Evolutionary conservation across 2,797 vertebrate species (phyloP), one percentile per base, ranked within the genome.

Genomic region (Megaceryle alcyon): DNA sequence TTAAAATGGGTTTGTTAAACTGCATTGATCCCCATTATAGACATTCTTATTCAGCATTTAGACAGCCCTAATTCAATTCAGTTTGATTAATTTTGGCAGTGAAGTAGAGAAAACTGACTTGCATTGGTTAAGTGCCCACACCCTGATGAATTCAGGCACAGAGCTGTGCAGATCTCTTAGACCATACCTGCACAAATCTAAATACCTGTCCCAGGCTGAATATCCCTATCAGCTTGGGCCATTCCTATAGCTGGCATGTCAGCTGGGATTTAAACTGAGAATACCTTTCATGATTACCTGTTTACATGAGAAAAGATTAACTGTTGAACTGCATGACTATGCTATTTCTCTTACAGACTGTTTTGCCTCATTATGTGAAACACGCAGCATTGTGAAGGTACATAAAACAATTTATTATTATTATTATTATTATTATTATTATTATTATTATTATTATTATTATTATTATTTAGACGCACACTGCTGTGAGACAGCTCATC

Each of bases 1-100:
- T 81, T 94, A 95, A 95, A 91, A 88, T 33, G 12, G 2, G 2
- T 91, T 81, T 82, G 33, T 91, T 95, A 86, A 94, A 90, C 26
- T 65, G n/a, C 33, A 86, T 76, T 84, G 86, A 54, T 81, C 23
- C n/a, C 39, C 35, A 19, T 81, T 78, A 79, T 7, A 88, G 54
- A 76, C 41, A 72, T 91, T 89, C 71, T 87, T 70, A 87, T 65
- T 90, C 70, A 75, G 13, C 85, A 51, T 92, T 90, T 39, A 83
- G 92, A 1, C 49, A 83, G 12, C 13, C 33, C 37, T 78, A 80
- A 88, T 83, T 89, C 43, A 46, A 81, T 92, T 71, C n/a, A 53
- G 16, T 75, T 85, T 77, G 51, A 61, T 75, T 49, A 16, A 13
- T 78, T 94, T 87, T 57, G 37, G 31, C 23, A 81, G 68, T 33